Percentiles rank a stretch among this genome's conserved stretches.
These are phyloP conservation scores for Volucella bombylans DNA, from an alignment of 2,888 invertebrate genomes.

Conservation along the genomic window DNA sequence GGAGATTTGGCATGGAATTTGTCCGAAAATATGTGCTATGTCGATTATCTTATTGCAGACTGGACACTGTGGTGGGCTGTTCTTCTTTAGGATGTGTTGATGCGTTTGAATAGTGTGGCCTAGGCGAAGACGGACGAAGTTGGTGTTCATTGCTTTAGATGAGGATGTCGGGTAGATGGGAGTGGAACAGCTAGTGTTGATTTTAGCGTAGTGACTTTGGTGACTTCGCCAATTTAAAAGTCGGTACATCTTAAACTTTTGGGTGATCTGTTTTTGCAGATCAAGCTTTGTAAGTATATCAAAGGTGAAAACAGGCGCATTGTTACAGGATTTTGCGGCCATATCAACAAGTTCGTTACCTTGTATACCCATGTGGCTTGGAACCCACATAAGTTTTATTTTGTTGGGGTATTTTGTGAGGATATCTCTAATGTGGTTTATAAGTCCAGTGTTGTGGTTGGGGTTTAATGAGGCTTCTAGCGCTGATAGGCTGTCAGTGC, in stretches of 20 bases:
- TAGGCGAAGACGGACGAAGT: no score
- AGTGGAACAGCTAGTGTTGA: neutral
- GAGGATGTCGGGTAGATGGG: neutral
- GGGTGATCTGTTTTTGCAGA: neutral
- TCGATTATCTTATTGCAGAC: slow-evolving; percentile 15
- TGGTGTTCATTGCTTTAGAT: neutral
- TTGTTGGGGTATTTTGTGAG: neutral
- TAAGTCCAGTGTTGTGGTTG: slow-evolving; percentile 1
- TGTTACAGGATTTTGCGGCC: slow-evolving; percentile 9
- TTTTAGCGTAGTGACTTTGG: neutral
- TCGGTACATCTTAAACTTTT: neutral
- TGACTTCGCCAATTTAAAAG: neutral
- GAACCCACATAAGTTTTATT: no score
- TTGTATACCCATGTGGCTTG: neutral
- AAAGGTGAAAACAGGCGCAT: neutral
- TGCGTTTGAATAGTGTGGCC: slow-evolving; percentile 1
- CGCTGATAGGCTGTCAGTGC: neutral
- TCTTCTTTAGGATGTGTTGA: slow-evolving; percentile 5
- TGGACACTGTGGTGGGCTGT: neutral
- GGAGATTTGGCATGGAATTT: neutral
- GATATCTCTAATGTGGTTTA: neutral
- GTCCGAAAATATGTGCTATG: slow-evolving; percentile 13
- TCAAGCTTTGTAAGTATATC: slow-evolving; percentile 1
- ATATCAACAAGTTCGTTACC: slow-evolving; percentile 7
- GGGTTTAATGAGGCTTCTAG: neutral